Evolutionary conservation across 2,888 invertebrate species (phyloP), one percentile per base, ranked within the genome.

Genomic region (Spodoptera picta): DNA sequence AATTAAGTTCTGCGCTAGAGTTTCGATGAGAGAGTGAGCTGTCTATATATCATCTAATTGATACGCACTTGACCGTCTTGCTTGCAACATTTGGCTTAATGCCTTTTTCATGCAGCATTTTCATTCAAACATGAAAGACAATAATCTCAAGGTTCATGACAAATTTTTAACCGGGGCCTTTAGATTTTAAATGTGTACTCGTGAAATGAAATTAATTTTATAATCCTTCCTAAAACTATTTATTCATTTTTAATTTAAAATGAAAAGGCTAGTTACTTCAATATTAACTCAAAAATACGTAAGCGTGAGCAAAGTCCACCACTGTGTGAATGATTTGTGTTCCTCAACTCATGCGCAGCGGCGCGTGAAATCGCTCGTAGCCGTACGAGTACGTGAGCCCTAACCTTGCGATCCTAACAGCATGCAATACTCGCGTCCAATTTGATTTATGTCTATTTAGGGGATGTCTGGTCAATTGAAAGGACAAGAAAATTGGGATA

Each of bases 291-390:
- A 65, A 58, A 69, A 73, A 69, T 60, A 65, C 56, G 14, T 45
- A 54, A 71, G 63, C 53, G 70, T 66, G 51, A 70, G 65, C 63
- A 50, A 63, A 71, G 71, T 68, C 69, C 68, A 72, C 70, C 65
- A 74, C 65, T 75, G 72, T 64, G 60, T 62, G 62, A 69, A 73
- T 75, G 65, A 75, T 73, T 70, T 73, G 65, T 68, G 73, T 65
- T 64, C 54, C 58, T 68, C 65, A 75, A 77, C 75, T 75, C 75
- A 55, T 65, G 75, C 79, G 79, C 78, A 77, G 52, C 66, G 75
- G 69, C 19, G 50, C 62, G 67, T 70, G 79, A 79, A 79, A 79
- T 79, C 65, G 72, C 52, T 62, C 53, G 62, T 41, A 60, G 63
- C 60, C 36, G 36, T 2, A 36, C 36, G 36, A 36, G 61, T 60